Evolutionary conservation across 2,113 vertebrate species (phyloP).

Genomic region (Oostethus manadensis): DNA sequence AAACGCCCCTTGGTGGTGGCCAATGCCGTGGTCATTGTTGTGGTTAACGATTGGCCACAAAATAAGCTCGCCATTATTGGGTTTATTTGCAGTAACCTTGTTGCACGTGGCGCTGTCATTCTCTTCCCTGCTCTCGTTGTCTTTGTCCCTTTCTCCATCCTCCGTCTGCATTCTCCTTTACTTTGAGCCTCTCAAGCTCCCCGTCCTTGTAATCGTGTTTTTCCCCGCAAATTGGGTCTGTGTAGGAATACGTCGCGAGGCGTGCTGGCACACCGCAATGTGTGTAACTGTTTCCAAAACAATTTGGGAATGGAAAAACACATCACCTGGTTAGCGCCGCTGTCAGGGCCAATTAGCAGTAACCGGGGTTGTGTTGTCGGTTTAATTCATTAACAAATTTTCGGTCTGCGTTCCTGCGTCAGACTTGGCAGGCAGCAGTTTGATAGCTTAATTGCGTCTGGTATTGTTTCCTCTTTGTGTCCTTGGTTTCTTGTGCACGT

Average conservation of each 20-base stretch:
- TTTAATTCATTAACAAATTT: constrained; percentile 22
- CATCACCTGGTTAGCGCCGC: constrained; percentile 10
- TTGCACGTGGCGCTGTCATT: constrained; percentile 11
- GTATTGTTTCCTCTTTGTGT: neutral
- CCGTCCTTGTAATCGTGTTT: constrained; percentile 36
- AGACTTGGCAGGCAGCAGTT: neutral
- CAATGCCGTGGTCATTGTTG: too few species aligned
- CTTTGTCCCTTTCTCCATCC: constrained; percentile 1
- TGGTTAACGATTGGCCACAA: too few species aligned
- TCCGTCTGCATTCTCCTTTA: neutral
- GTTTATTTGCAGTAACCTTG: constrained; percentile 39
- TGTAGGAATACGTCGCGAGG: constrained; percentile 19
- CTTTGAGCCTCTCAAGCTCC: constrained; percentile 8
- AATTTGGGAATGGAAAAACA: neutral
- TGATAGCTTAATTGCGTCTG: neutral
- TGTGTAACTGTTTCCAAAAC: neutral
- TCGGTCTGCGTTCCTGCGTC: constrained; percentile 9
- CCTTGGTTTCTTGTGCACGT: neutral
- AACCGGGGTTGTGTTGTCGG: constrained; percentile 8
- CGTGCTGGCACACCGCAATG: constrained; percentile 3
- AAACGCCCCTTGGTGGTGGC: too few species aligned
- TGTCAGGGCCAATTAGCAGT: constrained; percentile 30
- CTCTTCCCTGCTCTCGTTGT: neutral
- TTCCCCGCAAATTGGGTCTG: constrained; percentile 38
- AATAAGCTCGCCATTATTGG: too few species aligned